A percentile compares a stretch with the other conserved stretches of the same genome.
Evolutionary conservation across 2,888 invertebrate genomes (phyloP).

Genomic region (Chymomyza amoena): DNA sequence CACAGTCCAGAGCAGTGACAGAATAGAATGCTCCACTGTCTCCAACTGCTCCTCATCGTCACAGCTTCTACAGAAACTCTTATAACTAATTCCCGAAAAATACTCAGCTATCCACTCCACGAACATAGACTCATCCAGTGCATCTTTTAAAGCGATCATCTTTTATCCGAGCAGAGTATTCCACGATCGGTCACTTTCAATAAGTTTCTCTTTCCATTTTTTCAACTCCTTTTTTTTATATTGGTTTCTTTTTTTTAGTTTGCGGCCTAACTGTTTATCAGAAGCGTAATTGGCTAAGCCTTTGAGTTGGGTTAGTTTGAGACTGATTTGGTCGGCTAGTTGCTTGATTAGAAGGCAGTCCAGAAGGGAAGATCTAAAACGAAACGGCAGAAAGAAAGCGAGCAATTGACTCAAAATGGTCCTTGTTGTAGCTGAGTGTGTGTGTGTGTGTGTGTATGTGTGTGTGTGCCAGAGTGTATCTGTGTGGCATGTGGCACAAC

Average conservation of each 20-base stretch:
- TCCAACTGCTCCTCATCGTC: too few relatives aligned
- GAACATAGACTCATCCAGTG: too few relatives aligned
- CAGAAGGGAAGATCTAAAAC: not conserved
- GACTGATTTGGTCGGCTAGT: conserved; percentile 4
- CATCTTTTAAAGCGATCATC: too few relatives aligned
- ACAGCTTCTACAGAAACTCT: too few relatives aligned
- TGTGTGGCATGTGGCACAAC: conserved; percentile 25
- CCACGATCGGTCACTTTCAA: too few relatives aligned
- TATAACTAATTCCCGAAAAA: too few relatives aligned
- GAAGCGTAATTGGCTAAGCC: conserved; percentile 51
- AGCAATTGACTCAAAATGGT: not conserved
- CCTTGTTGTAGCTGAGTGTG: conserved; percentile 26
- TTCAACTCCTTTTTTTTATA: conserved; percentile 18
- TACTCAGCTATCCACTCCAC: too few relatives aligned
- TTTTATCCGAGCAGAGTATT: not conserved
- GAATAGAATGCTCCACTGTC: too few relatives aligned
- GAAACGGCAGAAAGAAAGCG: conserved; percentile 1
- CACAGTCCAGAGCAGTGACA: too few relatives aligned
- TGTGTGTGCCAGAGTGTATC: too few relatives aligned
- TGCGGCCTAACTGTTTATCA: conserved; percentile 62
- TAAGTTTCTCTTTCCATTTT: conserved; percentile 5
- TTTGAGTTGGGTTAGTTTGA: conserved; percentile 52
- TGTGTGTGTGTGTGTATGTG: conserved; percentile 5
- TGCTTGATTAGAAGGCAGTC: conserved; percentile 52
- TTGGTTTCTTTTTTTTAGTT: not conserved